phyloP scores from a whole-genome alignment of 2,113 vertebrate species.

The Myotis yumanensis region DNA sequence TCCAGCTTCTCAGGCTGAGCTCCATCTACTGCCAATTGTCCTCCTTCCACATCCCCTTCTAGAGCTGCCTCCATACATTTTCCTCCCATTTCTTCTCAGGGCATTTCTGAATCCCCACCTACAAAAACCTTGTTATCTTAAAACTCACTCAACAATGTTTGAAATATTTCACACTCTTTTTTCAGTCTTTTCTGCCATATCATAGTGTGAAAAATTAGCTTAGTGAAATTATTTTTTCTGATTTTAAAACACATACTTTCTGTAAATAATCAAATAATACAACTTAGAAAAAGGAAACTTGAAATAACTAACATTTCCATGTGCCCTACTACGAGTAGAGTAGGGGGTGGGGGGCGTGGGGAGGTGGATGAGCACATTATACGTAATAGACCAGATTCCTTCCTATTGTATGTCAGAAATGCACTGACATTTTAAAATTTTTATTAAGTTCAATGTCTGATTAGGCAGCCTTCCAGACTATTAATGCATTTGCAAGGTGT shows the following conservation, averaged over 20 bases:
- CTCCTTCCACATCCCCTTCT: not conserved
- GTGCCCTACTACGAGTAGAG: too few relatives aligned
- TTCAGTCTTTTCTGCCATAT: not conserved
- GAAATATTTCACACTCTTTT: not conserved
- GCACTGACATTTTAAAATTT: not conserved
- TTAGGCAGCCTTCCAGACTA: not conserved
- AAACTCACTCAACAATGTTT: not conserved
- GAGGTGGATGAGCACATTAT: not conserved
- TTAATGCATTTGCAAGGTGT: not conserved
- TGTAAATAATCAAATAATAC: not conserved
- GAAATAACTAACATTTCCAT: not conserved
- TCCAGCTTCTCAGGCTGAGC: not conserved
- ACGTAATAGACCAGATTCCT: not conserved
- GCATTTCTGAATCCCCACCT: not conserved
- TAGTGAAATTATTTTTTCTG: not conserved
- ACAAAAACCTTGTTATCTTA: not conserved
- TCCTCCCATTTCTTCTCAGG: not conserved
- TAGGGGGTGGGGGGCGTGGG: too few relatives aligned
- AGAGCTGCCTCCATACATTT: not conserved
- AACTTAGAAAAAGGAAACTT: not conserved
- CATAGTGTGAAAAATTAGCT: not conserved
- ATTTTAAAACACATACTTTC: not conserved
- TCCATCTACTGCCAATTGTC: not conserved
- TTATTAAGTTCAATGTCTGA: not conserved
- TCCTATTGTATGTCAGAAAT: not conserved